These are phyloP conservation scores for Pelobates cultripes DNA, from an alignment of 2,797 vertebrate genomes.

Conservation along the genomic window DNA sequence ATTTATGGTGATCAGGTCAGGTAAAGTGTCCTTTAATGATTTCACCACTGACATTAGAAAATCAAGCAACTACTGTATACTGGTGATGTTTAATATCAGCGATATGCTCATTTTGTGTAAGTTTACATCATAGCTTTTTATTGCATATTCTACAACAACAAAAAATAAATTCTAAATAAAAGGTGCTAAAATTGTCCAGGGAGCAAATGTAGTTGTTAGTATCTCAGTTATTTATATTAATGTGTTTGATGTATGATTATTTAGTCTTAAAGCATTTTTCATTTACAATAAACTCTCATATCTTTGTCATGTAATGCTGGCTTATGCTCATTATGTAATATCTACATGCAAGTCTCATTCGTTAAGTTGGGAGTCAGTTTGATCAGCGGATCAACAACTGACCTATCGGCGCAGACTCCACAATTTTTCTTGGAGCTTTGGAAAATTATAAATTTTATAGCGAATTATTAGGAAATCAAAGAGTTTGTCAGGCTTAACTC, in stretches of 20 bases:
- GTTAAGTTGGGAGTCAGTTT: neutral
- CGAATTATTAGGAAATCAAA: too few species aligned
- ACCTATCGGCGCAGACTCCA: neutral
- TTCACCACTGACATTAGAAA: constrained; percentile 12
- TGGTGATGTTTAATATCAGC: constrained; percentile 8
- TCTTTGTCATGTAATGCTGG: constrained; percentile 7
- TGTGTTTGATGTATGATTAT: constrained; percentile 56
- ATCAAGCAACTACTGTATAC: constrained; percentile 22
- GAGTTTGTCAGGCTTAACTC: too few species aligned
- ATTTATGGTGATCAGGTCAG: too few species aligned
- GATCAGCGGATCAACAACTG: neutral
- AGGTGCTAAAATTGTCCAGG: constrained; percentile 61
- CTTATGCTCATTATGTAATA: constrained; percentile 49
- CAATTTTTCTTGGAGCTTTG: too few species aligned
- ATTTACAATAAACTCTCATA: constrained; percentile 38
- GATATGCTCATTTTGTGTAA: constrained; percentile 23
- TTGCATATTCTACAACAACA: constrained; percentile 20
- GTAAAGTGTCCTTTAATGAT: too few species aligned
- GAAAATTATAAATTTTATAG: too few species aligned
- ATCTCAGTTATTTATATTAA: constrained; percentile 64
- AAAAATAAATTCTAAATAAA: constrained; percentile 29
- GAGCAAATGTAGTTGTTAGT: constrained; percentile 54
- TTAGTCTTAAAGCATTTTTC: constrained; percentile 44
- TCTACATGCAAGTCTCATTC: constrained; percentile 37
- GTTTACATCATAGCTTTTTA: constrained; percentile 33